Base-by-base conservation (phyloP, 2,113 vertebrate genomes). In the Anseranas semipalmata region DNA sequence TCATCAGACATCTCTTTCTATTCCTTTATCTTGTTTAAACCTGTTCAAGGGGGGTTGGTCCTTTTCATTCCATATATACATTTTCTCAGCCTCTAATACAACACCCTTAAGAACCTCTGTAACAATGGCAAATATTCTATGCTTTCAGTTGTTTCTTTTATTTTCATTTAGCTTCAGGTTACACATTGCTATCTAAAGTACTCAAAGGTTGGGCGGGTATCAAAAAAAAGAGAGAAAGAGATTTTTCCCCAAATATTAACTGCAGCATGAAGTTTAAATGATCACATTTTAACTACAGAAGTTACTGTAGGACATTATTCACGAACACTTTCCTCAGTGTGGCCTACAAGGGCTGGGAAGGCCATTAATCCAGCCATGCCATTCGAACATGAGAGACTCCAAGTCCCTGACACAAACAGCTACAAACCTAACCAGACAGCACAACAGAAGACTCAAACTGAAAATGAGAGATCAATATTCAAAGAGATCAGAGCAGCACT, bases 401-500 rank as follows among this genome's bases (percentile, higher is more conserved):
- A 24, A 48, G 72, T 43, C 60, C 28, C 66, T 37, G 65, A 37
- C 63, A 68, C 85, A 77, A 63, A 48, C 9, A 89, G 55, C 72
- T 50, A 22, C 92, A 78, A 24, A 28, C 30, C 65, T 17, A 63
- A 46, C 15, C 83, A 93, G 48, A 8, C 25, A 89, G 66, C 70
- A 86, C 71, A 79, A 65, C 58, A 16, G 24, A 87, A 67, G 65
- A n/a, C 68, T 86, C 82, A 63, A 48, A 43, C 19, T 62, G 55
- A 56, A 90, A 46, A 88, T 4, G 35, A 67, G 11, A 7, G 53
- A 95, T 96, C 93, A 60, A 84, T 88, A 90, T 41, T 56, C 68
- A 63, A 77, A 78, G 43, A 94, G 86, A 93, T 88, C 75, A 90
- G 55, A 93, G 78, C 59, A 85, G 72, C 79, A 74, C 90, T 95